Evolutionary conservation across 2,888 invertebrate genomes (phyloP).

Genomic region (Antheraea yamamai): DNA sequence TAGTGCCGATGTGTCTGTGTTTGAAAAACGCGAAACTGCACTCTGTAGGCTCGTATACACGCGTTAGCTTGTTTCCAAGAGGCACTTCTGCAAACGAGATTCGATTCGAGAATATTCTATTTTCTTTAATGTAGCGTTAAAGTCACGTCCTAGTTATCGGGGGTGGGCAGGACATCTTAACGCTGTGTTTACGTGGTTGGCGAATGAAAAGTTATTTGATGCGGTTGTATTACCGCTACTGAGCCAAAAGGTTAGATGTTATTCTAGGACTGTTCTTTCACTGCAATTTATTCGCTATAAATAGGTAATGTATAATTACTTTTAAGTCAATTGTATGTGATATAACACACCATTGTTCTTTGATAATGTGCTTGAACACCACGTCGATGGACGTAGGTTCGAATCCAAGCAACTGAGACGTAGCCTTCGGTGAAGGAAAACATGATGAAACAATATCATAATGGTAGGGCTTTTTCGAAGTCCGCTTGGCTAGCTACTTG

Average conservation of each 20-base stretch:
- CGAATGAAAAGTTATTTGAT: neutral
- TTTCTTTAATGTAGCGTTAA: neutral
- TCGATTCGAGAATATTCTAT: conserved; percentile 7
- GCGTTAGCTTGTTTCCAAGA: conserved; percentile 1
- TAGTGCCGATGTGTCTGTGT: neutral
- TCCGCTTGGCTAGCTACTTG: too few relatives aligned
- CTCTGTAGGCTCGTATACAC: neutral
- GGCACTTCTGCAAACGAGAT: conserved; percentile 7
- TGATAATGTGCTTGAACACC: too few relatives aligned
- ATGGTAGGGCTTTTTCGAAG: too few relatives aligned
- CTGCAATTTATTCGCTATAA: too few relatives aligned
- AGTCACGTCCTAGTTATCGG: neutral
- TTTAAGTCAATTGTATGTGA: too few relatives aligned
- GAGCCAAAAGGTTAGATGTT: neutral
- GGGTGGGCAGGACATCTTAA: neutral
- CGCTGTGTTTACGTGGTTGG: neutral
- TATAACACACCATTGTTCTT: too few relatives aligned
- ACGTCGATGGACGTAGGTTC: too few relatives aligned
- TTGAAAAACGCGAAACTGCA: conserved; percentile 1
- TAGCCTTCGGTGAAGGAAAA: too few relatives aligned
- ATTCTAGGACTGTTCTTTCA: too few relatives aligned
- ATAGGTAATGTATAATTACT: too few relatives aligned
- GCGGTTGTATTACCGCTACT: neutral
- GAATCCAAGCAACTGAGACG: too few relatives aligned
- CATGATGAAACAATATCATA: too few relatives aligned